phyloP scores from a whole-genome alignment of 2,797 vertebrate species.

The Spea hammondii region DNA sequence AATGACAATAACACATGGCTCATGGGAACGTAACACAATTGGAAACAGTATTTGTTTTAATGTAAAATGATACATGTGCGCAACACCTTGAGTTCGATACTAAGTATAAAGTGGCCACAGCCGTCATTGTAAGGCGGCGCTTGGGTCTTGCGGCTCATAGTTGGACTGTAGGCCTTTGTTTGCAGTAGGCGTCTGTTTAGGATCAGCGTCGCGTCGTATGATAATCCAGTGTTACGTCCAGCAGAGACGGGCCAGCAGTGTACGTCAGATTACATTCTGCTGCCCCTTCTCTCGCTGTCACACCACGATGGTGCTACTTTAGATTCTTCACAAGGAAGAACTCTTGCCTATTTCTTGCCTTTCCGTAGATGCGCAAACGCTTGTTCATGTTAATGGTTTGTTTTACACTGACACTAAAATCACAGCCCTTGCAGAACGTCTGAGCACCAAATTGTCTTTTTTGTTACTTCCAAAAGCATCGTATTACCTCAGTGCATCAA shows the following conservation, averaged over 20 bases:
- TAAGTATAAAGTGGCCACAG: neutral
- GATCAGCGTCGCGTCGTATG: neutral
- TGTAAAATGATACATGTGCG: neutral
- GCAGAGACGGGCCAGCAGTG: too few relatives aligned
- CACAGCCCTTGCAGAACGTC: neutral
- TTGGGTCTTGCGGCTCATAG: neutral
- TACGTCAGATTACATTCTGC: neutral
- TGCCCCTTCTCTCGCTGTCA: neutral
- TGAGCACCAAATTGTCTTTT: neutral
- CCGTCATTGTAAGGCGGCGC: neutral
- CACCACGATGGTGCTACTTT: neutral
- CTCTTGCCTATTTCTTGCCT: neutral
- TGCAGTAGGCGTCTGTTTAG: neutral
- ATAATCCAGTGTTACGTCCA: neutral
- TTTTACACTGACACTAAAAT: too few relatives aligned
- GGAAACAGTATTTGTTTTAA: too few relatives aligned
- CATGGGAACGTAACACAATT: neutral
- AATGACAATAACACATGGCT: neutral
- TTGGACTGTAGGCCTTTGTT: neutral
- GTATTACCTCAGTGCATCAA: constrained; percentile 19
- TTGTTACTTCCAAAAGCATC: constrained; percentile 1
- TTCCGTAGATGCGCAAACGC: neutral
- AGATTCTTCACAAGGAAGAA: neutral
- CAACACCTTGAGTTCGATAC: neutral
- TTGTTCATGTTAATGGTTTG: too few relatives aligned